Evolutionary conservation across 2,797 vertebrate species (phyloP).

Genomic region (Pseudochirops cupreus): DNA sequence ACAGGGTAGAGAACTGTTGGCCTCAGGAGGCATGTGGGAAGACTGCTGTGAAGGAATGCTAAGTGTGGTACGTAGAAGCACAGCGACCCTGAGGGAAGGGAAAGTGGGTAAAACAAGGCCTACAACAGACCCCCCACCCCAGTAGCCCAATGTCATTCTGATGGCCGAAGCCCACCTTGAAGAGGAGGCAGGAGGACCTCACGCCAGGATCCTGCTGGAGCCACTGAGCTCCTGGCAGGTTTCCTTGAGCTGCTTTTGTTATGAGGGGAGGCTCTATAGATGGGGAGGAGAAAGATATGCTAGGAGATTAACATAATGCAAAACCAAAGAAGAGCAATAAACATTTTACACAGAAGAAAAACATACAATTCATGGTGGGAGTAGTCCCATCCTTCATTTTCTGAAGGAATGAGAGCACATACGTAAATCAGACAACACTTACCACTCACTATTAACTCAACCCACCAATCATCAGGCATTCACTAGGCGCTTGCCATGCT

Average conservation of each 20-base stretch:
- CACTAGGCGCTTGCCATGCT: not conserved
- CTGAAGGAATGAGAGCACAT: not conserved
- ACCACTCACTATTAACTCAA: not conserved
- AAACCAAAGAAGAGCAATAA: not conserved
- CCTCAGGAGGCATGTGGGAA: too few species aligned
- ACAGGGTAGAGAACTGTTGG: too few species aligned
- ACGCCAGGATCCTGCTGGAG: not conserved
- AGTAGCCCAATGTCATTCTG: not conserved
- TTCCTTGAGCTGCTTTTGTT: not conserved
- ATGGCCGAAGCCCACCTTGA: not conserved
- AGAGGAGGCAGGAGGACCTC: not conserved
- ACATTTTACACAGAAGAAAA: not conserved
- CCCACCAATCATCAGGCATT: not conserved
- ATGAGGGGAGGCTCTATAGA: not conserved
- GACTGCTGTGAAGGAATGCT: too few species aligned
- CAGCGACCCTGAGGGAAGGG: too few species aligned
- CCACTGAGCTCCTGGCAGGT: not conserved
- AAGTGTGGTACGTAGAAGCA: too few species aligned
- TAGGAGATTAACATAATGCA: not conserved
- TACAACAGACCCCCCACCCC: not conserved
- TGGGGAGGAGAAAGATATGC: not conserved
- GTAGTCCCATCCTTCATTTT: not conserved
- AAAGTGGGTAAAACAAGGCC: not conserved
- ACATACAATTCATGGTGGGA: not conserved
- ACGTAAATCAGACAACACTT: not conserved